Base-by-base conservation (phyloP, 2,113 vertebrate species). In the Anhinga anhinga region DNA sequence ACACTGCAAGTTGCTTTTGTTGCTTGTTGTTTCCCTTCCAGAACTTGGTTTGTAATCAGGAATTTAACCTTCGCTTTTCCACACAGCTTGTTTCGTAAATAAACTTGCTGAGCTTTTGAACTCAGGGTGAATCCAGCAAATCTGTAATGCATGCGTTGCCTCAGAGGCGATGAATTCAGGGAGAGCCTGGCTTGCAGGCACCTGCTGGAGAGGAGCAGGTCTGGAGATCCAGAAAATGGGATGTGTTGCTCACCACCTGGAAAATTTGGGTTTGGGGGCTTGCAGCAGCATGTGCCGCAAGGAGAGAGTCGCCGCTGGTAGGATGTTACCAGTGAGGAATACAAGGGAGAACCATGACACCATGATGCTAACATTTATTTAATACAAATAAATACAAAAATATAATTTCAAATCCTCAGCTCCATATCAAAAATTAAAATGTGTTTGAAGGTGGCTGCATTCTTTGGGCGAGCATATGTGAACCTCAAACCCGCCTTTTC, bases 41-140 rank as follows among this genome's bases (percentile, higher is more conserved):
- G 84, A 90, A 71, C 61, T 50, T 90, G 50, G 66, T 87, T 82
- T 95, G 52, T 73, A 95, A 95, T 91, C 66, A 88, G 74, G 49
- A 94, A 45, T 76, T 96, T 96, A 94, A 95, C 90, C 62, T 90
- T 89, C 0, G 10, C 70, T 90, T 94, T 96, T 82, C 80, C 70
- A 62, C 1, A 1, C 26, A 82, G 36, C 58, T 72, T 77, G 49
- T 79, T 91, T 91, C 19, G 6, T 71, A 93, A 86, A n/a, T 70
- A 40, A 92, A 82, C 42, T 63, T 81, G 32, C 32, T 7, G 2
- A 88, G 30, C 49, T 92, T 80, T 74, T 67, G 69, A 63, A 78
- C 32, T 23, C 55, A 55, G 88, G 47, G 38, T 52, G 38, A 82
- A 82, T n/a, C 42, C 10, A 20, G 59, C 69, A 89, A 74, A 93